Evolutionary conservation across 2,888 invertebrate species (phyloP), one percentile per base, ranked within the genome.

Genomic region (Boloria selene): DNA sequence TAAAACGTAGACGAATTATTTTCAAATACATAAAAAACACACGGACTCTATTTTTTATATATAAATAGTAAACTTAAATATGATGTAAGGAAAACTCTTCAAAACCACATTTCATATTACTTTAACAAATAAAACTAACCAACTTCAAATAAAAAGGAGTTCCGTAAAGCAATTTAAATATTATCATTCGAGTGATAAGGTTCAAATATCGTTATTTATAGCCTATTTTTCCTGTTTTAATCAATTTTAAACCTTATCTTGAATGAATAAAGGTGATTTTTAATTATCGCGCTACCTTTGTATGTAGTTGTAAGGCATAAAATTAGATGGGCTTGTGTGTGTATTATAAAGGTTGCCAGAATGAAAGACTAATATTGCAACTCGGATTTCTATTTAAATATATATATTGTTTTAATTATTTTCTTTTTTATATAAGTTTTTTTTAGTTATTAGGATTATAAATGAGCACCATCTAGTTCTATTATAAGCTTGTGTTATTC

Each of bases 331-430:
- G 64, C 56, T 70, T 80, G 84, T 86, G 84, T 88, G 87, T 71
- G 88, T 86, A 80, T 84, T 85, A 85, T 87, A 85, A 86, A 88
- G 80, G 82, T 82, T 79, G 79, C 80, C 77, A 74, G 65, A 72
- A 73, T 79, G 83, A 77, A 72, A 70, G 78, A 70, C 72, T 72
- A 75, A 72, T 69, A 68, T 79, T 86, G 86, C 69, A 86, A 74
- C 87, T 86, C 74, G 74, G 65, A 76, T 16, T 45, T 6, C 14
- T 18, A 14, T n/a, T n/a, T n/a, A n/a, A n/a, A n/a, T n/a, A n/a
- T n/a, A n/a, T n/a, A n/a, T n/a, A n/a, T n/a, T n/a, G n/a, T 14
- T 55, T 22, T 26, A 7, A 26, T 7, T 31, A 31, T 31, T 31
- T 31, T 31, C 2, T 31, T 31, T 7, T 31, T 31, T 7, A 31